A percentile compares a stretch with the other conserved stretches of the same genome.
These are phyloP conservation scores for Calliopsis andreniformis DNA, from an alignment of 1,140 invertebrate genomes.

Conservation along the genomic window DNA sequence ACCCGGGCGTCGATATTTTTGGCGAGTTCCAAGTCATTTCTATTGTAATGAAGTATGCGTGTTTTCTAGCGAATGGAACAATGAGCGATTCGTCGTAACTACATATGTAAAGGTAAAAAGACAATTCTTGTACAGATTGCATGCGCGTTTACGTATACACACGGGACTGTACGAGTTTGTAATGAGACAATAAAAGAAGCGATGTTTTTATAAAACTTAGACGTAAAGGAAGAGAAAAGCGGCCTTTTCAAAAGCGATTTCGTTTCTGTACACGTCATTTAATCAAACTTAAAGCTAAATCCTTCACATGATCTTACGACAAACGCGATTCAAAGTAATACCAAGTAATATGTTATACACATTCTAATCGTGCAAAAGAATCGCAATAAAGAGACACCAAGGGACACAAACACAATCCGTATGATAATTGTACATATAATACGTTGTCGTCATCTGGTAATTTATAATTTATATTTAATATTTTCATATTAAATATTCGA, in stretches of 20 bases:
- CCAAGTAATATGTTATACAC: neutral
- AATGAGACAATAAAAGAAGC: constrained; percentile 26
- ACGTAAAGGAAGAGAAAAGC: neutral
- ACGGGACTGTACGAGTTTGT: neutral
- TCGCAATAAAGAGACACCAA: constrained; percentile 40
- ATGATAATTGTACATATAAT: neutral
- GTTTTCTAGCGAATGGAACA: constrained; percentile 18
- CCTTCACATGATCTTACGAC: neutral
- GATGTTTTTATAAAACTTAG: constrained; percentile 34
- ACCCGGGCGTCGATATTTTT: constrained; percentile 38
- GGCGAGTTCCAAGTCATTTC: constrained; percentile 35
- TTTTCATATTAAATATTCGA: too few species aligned
- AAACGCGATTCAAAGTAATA: neutral
- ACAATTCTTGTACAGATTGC: constrained; percentile 26
- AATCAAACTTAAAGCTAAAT: neutral
- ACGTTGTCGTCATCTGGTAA: neutral
- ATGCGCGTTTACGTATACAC: too few species aligned
- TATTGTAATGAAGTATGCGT: constrained; percentile 40
- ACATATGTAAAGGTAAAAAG: constrained; percentile 33
- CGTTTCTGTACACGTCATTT: constrained; percentile 16
- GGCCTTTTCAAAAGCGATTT: neutral
- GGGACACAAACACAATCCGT: neutral
- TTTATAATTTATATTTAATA: neutral
- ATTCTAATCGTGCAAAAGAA: constrained; percentile 26
- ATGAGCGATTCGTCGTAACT: constrained; percentile 26